These are phyloP conservation scores for Crepidodera aurea DNA, from an alignment of 2,888 invertebrate genomes.

Conservation along the genomic window DNA sequence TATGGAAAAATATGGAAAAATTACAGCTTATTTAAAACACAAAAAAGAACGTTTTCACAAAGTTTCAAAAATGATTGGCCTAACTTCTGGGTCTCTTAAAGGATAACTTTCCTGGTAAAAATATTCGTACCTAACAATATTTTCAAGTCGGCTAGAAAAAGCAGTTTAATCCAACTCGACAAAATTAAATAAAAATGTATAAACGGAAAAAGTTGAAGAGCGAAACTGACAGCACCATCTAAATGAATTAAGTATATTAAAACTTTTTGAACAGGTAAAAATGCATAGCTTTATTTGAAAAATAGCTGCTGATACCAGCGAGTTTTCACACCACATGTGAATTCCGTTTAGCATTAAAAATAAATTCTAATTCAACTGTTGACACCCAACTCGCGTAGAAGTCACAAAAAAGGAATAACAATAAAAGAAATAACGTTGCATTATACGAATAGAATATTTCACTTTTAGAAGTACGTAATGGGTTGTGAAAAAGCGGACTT, in stretches of 20 bases:
- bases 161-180: neutral
- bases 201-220: constrained; percentile 8
- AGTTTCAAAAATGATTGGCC: too few relatives aligned
- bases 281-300: constrained; percentile 13
- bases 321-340: constrained; percentile 12
- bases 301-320: neutral
- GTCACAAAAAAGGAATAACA: constrained; percentile 11
- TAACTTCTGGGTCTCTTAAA: too few relatives aligned
- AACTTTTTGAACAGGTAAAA: constrained; percentile 19
- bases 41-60: too few relatives aligned
- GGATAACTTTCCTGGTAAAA: too few relatives aligned
- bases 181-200: constrained; percentile 17
- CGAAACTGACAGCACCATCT: constrained; percentile 2
- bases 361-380: constrained; percentile 29
- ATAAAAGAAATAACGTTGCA: constrained; percentile 18
- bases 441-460: constrained; percentile 11
- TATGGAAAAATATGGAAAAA: too few relatives aligned
- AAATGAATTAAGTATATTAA: neutral
- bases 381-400: constrained; percentile 12
- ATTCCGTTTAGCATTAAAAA: constrained; percentile 25
- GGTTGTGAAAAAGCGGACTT: constrained; percentile 1
- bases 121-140: neutral
- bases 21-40: too few relatives aligned
- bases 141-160: neutral
- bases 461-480: constrained; percentile 13